These are phyloP conservation scores for Pluvialis apricaria DNA, from an alignment of 2,113 vertebrate genomes.

Conservation along the genomic window DNA sequence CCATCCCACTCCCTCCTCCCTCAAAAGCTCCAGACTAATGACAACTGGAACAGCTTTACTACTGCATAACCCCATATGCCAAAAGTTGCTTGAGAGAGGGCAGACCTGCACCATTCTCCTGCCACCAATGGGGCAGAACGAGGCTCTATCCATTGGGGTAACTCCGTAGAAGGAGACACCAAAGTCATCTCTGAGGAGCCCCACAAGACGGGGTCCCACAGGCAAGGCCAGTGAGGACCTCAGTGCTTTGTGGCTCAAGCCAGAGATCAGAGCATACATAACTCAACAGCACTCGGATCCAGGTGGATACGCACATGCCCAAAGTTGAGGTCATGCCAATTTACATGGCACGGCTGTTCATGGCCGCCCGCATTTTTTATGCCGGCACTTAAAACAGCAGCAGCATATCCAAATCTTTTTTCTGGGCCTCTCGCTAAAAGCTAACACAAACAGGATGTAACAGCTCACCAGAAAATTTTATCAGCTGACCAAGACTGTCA, in stretches of 20 bases:
- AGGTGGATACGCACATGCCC: not conserved
- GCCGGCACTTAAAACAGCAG: not conserved
- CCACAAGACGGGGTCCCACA: not conserved
- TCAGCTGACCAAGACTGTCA: not conserved
- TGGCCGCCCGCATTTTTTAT: fast-evolving
- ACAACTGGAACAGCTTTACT: not conserved
- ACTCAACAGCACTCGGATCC: not conserved
- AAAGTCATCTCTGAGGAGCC: not conserved
- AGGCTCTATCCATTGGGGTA: not conserved
- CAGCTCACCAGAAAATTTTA: not conserved
- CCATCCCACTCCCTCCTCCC: not conserved
- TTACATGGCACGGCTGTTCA: not conserved
- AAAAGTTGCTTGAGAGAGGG: not conserved
- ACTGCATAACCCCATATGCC: fast-evolving
- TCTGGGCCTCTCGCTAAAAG: not conserved
- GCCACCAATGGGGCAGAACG: fast-evolving
- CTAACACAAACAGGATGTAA: not conserved
- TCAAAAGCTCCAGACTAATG: not conserved
- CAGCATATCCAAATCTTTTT: not conserved
- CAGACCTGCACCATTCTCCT: not conserved
- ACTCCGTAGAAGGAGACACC: not conserved
- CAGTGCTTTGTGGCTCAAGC: not conserved
- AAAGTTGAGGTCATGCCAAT: not conserved
- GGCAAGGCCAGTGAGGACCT: not conserved
- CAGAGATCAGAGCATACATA: not conserved